Percentiles rank a stretch among this genome's conserved stretches.
These are phyloP conservation scores for Sinosuthora webbiana DNA, from an alignment of 2,113 vertebrate species.

Conservation along the genomic window DNA sequence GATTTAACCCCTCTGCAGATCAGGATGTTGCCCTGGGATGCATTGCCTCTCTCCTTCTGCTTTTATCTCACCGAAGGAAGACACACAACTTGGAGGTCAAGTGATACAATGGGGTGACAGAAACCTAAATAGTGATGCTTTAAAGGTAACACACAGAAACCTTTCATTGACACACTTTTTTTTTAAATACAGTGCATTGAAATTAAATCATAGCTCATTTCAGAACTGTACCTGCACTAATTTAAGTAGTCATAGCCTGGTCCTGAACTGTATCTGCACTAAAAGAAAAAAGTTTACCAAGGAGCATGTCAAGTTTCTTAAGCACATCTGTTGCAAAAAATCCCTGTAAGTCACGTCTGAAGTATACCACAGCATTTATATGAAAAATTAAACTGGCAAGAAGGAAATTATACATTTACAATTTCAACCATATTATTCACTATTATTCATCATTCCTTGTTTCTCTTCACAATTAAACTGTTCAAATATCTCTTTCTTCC, in stretches of 20 bases:
- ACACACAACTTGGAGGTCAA: background rate
- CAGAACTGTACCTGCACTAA: background rate
- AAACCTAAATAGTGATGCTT: background rate
- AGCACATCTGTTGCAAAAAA: background rate
- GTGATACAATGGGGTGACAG: background rate
- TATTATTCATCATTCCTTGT: background rate
- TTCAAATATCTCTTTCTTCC: background rate
- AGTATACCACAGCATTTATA: background rate
- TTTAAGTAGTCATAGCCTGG: background rate
- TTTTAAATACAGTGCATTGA: background rate
- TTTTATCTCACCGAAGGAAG: background rate
- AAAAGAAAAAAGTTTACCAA: background rate
- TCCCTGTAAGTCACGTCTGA: background rate
- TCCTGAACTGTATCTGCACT: background rate
- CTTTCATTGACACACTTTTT: background rate
- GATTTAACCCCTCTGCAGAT: background rate
- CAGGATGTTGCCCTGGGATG: background rate
- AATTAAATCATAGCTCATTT: background rate
- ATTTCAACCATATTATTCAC: background rate
- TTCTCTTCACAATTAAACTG: background rate
- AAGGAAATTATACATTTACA: background rate
- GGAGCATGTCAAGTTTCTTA: background rate
- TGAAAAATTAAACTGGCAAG: background rate
- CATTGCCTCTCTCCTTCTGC: too few relatives aligned
- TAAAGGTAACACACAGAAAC: background rate